Conservation (phyloP, 2,113 vertebrate genomes). For the Hassar affinis region DNA sequence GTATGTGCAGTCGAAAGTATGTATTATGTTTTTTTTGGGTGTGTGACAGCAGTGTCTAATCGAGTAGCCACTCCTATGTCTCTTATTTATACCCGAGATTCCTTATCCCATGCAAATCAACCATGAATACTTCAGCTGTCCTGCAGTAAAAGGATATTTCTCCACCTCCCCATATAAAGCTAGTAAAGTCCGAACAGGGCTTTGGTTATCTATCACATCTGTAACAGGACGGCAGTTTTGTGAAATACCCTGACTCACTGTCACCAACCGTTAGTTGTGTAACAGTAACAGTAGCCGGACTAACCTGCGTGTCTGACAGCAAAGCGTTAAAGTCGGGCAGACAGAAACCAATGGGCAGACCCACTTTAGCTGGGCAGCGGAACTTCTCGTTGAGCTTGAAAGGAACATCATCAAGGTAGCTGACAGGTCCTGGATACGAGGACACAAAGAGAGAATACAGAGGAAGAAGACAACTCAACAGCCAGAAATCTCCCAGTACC, state of each 20-base stretch:
- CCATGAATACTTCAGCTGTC: no score
- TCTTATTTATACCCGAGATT: no score
- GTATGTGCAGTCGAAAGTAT: no score
- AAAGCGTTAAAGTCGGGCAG: constrained; percentile 78
- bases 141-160: no score
- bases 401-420: constrained; percentile 95
- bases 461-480: not conserved
- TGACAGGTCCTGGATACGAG: constrained; percentile 82
- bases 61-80: no score
- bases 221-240: not conserved
- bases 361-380: constrained; percentile 90
- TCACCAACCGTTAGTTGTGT: not conserved
- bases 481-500: not conserved
- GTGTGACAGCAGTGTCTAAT: no score
- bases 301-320: constrained; percentile 81
- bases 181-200: no score
- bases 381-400: constrained; percentile 97
- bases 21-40: no score
- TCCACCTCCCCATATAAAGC: no score
- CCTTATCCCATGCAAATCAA: no score
- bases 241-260: not conserved
- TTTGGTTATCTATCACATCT: not conserved
- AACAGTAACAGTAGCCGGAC: constrained; percentile 39
- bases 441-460: not conserved
- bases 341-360: constrained; percentile 89